These are phyloP conservation scores for Nemopilema nomurai DNA, from an alignment of 30 jellyfish, hydroid and myxozoan species.

Conservation along the genomic window DNA sequence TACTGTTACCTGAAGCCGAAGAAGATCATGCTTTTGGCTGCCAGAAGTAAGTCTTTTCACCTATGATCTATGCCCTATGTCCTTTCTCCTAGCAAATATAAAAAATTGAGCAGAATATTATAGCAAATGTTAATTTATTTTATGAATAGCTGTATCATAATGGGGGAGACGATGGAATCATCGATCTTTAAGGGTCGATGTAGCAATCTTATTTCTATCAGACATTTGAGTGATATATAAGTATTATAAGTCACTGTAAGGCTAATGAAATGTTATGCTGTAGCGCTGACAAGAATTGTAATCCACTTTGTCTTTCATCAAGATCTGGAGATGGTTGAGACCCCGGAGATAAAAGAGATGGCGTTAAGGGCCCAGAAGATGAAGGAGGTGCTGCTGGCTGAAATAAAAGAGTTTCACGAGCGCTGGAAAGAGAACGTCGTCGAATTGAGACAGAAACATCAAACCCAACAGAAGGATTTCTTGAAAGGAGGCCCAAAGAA, in stretches of 20 bases:
- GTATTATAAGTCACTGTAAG: too few relatives aligned
- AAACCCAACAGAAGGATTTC: conserved; percentile 74
- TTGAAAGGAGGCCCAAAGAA: conserved; percentile 58
- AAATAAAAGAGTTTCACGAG: conserved; percentile 87
- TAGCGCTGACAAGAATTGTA: too few relatives aligned
- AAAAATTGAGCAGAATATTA: too few relatives aligned
- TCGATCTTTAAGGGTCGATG: too few relatives aligned
- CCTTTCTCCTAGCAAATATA: too few relatives aligned
- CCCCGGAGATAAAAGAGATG: conserved; percentile 85
- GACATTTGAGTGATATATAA: too few relatives aligned
- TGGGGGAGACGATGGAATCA: too few relatives aligned
- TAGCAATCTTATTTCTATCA: too few relatives aligned
- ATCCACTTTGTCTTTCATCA: neutral
- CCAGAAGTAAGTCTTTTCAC: conserved; percentile 72
- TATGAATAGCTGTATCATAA: too few relatives aligned
- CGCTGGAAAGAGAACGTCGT: conserved; percentile 82
- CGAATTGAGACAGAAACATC: conserved; percentile 65
- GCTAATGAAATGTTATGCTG: too few relatives aligned
- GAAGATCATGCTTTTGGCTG: conserved; percentile 95
- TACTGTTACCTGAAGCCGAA: conserved; percentile 90
- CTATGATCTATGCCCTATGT: neutral
- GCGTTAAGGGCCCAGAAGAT: conserved; percentile 85
- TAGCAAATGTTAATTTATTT: too few relatives aligned
- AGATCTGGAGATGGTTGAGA: conserved; percentile 96
- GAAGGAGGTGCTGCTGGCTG: conserved; percentile 81